Base-by-base conservation (phyloP, 2,797 vertebrate species). In the Gymnothorax javanicus region DNA sequence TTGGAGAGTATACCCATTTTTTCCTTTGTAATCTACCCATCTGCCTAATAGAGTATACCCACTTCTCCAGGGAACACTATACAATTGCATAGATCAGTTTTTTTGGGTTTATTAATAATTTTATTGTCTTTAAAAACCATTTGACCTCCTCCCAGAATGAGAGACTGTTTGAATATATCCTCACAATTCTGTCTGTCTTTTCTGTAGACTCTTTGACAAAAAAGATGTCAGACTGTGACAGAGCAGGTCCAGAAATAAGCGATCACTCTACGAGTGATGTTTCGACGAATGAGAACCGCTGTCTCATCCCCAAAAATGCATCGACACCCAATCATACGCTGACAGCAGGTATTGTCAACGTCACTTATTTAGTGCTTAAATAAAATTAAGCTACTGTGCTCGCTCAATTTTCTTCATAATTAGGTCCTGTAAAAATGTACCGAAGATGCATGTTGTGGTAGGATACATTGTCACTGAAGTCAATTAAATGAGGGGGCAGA, bases 261-360 rank as follows among this genome's bases (percentile, higher is more conserved):
- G 90, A 91, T 7, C 92, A 92, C 71, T 91, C 90, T 73, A 60
- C 91, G 62, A 92, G 93, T 33, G 82, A 59, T 58, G 89, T 87
- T 33, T 89, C 87, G 52, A 92, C 92, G 59, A 92, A 88, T 33
- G 94, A 95, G 15, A 9, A 91, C 7, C 79, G 90, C 83, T 87
- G 77, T 5, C 92, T 94, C 85, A 91, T 94, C 62, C 91, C 94
- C 0, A 4, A 87, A 13, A 90, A 90, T 9, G 17, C 85, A 1
- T 73, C 90, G 4, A 54, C 86, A 59, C 86, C 75, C 56, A 71
- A 83, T 7, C 88, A 79, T 89, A 82, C 23, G 62, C 50, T 23
- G 86, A 90, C 89, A 84, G 93, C 87, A 93, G 90, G 91, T 89
- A 90, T n/a, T 60, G 57, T 58, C 83, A 88, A 52, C 67, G 23